Evolutionary conservation across 2,113 vertebrate species (phyloP).

Genomic region (Geococcyx californianus): DNA sequence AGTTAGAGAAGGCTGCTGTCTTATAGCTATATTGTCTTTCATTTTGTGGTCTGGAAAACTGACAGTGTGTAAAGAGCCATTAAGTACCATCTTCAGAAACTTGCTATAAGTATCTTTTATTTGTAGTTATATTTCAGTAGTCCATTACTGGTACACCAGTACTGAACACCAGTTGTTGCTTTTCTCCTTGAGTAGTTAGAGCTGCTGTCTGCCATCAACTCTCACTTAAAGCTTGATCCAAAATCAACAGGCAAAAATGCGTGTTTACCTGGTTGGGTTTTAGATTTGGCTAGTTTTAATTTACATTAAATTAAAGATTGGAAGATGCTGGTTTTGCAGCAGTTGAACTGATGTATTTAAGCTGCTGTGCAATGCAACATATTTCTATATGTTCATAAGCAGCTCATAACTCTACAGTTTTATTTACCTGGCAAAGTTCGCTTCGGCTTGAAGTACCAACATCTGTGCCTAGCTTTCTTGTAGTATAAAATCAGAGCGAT

Average conservation of each 20-base stretch:
- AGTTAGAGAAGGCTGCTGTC: not conserved
- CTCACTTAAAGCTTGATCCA: conserved; percentile 12
- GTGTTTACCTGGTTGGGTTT: not conserved
- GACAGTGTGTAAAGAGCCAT: not conserved
- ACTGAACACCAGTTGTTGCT: not conserved
- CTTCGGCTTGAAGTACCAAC: not conserved
- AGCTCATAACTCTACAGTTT: not conserved
- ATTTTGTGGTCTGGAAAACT: not conserved
- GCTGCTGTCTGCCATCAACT: not conserved
- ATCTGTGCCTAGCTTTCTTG: not conserved
- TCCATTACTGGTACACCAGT: not conserved
- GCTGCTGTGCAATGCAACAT: not conserved
- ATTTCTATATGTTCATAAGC: not conserved
- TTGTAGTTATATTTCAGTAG: not conserved
- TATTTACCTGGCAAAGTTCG: not conserved
- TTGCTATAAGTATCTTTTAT: not conserved
- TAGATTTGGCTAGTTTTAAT: not conserved
- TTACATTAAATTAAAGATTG: not conserved
- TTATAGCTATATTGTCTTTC: not conserved
- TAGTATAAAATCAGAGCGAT: not conserved
- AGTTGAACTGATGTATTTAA: not conserved
- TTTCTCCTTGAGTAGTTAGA: not conserved
- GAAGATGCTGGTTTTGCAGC: not conserved
- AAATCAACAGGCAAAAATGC: not conserved
- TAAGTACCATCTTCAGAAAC: not conserved